Evolutionary conservation across 2,113 vertebrate genomes (phyloP), one percentile per base, ranked within the genome.

Genomic region (Oriolus oriolus): DNA sequence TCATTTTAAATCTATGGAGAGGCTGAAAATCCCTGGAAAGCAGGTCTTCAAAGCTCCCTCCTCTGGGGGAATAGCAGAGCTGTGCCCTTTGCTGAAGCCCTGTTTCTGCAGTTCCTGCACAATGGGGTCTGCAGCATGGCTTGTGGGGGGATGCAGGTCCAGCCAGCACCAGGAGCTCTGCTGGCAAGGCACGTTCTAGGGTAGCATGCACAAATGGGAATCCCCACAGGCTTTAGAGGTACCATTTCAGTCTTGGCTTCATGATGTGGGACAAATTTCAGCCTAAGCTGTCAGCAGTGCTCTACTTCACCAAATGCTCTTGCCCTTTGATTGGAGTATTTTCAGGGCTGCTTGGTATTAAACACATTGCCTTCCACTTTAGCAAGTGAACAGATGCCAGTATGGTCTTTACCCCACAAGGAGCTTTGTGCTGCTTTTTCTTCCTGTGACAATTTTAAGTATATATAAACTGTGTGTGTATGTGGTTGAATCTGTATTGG

Each of bases 61-160:
- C 39, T 52, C 50, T 60, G 84, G 16, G 16, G 28, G 22, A 78
- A 60, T 5, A 0, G 1, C 20, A 65, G 37, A 22, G 33, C 35
- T 56, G 37, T 70, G 27, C 27, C 71, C 37, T 70, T 69, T 70
- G 31, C 56, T 35, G n/a, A 70, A 61, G n/a, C 4, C 6, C 18
- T 0, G 0, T 54, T 61, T 56, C 60, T 0, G 1, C 57, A 84
- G 74, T 4, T n/a, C 20, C 22, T 64, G 31, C 80, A 68, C 7
- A 0, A 0, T 0, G 0, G 42, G 66, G 27, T 49, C 77, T 74
- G 31, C 0, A 0, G 49, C 39, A 64, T 0, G 0, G 44, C 49
- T 53, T 35, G 37, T 1, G 1, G 47, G 23, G n/a, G 0, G 0
- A 41, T n/a, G 49, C 8, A 6, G 30, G 42, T 37, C 18, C 56